Percentiles rank a stretch among this genome's conserved stretches.
Evolutionary conservation across 2,888 invertebrate species (phyloP).

Genomic region (Trissonchulus latispiculum): DNA sequence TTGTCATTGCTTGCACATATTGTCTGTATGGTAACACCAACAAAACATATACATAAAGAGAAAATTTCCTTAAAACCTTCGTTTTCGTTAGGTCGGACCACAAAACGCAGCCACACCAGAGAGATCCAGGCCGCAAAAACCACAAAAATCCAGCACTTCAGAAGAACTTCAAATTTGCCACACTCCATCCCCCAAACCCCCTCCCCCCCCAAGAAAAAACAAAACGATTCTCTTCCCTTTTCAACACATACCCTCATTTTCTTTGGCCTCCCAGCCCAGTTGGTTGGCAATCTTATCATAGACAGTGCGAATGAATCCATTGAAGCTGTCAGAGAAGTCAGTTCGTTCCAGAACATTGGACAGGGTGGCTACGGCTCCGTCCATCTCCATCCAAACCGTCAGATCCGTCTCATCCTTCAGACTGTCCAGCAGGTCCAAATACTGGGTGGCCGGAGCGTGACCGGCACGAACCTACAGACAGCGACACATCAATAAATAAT

Average conservation of each 20-base stretch:
- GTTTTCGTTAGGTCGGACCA: no score
- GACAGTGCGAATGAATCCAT: conserved; percentile 63
- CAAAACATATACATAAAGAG: no score
- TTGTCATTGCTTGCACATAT: no score
- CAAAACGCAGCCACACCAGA: no score
- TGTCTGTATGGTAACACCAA: no score
- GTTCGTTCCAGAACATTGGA: conserved; percentile 67
- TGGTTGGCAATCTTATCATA: conserved; percentile 61
- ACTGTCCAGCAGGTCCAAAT: conserved; percentile 70
- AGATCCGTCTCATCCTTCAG: conserved; percentile 76
- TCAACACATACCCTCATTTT: conserved; percentile 69
- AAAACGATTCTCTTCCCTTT: no score
- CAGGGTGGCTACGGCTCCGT: conserved; percentile 65
- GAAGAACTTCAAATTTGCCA: no score
- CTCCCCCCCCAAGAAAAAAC: no score
- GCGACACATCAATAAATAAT: not conserved
- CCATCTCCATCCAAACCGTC: conserved; percentile 81
- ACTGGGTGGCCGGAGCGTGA: conserved; percentile 64
- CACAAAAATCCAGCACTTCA: no score
- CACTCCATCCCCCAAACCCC: no score
- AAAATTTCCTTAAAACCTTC: no score
- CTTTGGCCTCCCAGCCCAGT: conserved; percentile 73
- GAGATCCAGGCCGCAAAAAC: no score
- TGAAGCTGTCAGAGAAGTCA: conserved; percentile 61
- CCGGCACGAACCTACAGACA: conserved; percentile 58